Percentiles rank a stretch among this genome's conserved stretches.
phyloP scores from a whole-genome alignment of 2,888 invertebrate species.

The Troglohyphantes excavatus region DNA sequence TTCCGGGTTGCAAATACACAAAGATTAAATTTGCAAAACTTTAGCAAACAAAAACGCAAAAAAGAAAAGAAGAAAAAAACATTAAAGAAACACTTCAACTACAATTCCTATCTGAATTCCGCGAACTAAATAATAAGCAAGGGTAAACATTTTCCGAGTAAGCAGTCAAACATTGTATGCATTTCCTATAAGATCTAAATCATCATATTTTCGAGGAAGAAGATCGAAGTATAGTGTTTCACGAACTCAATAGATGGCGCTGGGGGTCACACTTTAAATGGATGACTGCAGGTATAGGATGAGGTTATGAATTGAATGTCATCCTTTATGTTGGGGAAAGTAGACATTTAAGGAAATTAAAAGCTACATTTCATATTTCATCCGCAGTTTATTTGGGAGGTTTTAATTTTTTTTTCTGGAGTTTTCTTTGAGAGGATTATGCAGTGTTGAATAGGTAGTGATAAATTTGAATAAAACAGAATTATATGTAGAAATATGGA shows the following conservation, averaged over 20 bases:
- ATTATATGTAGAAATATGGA: no score
- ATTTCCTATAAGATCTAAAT: constrained; percentile 43
- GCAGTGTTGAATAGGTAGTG: neutral
- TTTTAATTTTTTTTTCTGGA: constrained; percentile 30
- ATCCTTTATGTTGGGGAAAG: constrained; percentile 11
- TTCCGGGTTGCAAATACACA: constrained; percentile 18
- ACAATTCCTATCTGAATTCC: constrained; percentile 15
- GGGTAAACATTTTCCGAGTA: constrained; percentile 63
- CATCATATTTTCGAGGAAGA: constrained; percentile 66
- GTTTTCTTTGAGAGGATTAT: neutral
- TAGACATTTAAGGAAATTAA: constrained; percentile 24
- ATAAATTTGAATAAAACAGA: no score
- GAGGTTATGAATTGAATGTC: constrained; percentile 45
- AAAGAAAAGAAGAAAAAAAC: constrained; percentile 12
- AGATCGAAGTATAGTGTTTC: constrained; percentile 44
- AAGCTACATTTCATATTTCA: neutral
- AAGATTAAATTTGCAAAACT: constrained; percentile 7
- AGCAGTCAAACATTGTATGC: constrained; percentile 50
- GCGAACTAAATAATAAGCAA: constrained; percentile 41
- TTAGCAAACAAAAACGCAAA: neutral
- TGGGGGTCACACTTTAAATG: neutral
- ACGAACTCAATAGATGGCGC: constrained; percentile 41
- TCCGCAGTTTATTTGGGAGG: neutral
- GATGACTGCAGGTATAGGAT: constrained; percentile 58
- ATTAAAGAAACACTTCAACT: constrained; percentile 11